Evolutionary conservation across 2,113 vertebrate species (phyloP), one percentile per base, ranked within the genome.

Genomic region (Tamias sibiricus): DNA sequence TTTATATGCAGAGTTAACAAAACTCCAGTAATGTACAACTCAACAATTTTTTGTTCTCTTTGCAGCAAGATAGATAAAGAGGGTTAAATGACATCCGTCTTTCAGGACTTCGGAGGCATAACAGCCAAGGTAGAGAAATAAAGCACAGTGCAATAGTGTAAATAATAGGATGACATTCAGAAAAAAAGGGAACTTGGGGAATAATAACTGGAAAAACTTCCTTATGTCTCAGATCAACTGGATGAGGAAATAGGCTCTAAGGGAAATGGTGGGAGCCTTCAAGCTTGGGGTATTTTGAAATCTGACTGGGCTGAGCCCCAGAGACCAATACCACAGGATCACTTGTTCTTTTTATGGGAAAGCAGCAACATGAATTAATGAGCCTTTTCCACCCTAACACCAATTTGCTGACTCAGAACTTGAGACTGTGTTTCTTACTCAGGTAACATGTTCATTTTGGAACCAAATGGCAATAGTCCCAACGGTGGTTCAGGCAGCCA

Each of bases 181-280:
- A 22, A 49, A 62, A 82, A 85, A 74, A 47, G 40, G 57, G 47
- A 87, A 95, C 82, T 77, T 89, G 59, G 96, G 94, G 92, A 87
- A 91, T 90, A 94, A 92, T 94, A 96, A 96, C 82, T 77, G 57
- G 71, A 71, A 95, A 93, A 94, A 91, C 79, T 92, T 95, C 37
- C 96, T 90, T 54, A 91, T 37, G 71, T 87, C 44, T 84, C 74
- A 80, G 84, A 92, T 93, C 75, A 80, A 66, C 68, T 90, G 44
- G 37, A 87, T 85, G 77, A 96, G 83, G 79, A 92, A 97, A 87
- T 68, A 59, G 87, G 87, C 90, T 86, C 79, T 35, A 54, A 75
- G 83, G 86, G 79, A 91, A 75, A 83, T 9, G 37, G 9, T 66
- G 49, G 87, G 44, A 95, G 57, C 49, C 26, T 84, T 89, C 57